A percentile compares a stretch with the other conserved stretches of the same genome.
Conservation (phyloP, 2,113 vertebrate genomes). For the Ascaphus truei region DNA sequence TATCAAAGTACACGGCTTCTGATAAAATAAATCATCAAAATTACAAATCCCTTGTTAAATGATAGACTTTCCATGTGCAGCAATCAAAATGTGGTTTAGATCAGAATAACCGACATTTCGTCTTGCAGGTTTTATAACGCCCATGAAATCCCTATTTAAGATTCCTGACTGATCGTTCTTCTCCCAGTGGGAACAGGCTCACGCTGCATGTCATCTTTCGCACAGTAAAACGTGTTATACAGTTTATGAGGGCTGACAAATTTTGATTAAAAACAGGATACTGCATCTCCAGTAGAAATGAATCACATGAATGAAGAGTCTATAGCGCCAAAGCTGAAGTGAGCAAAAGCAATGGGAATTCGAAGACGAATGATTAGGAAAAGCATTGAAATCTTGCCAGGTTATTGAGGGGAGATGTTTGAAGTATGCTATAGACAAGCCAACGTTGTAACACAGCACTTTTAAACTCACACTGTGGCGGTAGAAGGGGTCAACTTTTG, state of each 20-base stretch:
- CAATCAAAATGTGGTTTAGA: constrained; percentile 8
- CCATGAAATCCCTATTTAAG: constrained; percentile 11
- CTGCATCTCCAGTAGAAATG: constrained; percentile 64
- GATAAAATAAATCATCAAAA: background rate
- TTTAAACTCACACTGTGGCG: constrained; percentile 95
- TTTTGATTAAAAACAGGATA: constrained; percentile 64
- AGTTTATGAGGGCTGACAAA: constrained; percentile 39
- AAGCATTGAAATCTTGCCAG: constrained; percentile 41
- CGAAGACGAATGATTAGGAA: constrained; percentile 53
- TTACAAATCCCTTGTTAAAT: constrained; percentile 8
- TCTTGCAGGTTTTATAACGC: constrained; percentile 18
- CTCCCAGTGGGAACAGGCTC: constrained; percentile 15
- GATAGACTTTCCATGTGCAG: constrained; percentile 9
- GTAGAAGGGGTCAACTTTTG: constrained; percentile 99
- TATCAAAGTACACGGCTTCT: no score
- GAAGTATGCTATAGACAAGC: constrained; percentile 53
- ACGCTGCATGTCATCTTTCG: constrained; percentile 33
- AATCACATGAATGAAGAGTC: constrained; percentile 58
- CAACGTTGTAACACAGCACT: constrained; percentile 48
- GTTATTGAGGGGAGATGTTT: constrained; percentile 47
- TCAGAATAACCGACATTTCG: constrained; percentile 11
- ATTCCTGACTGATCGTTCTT: constrained; percentile 7
- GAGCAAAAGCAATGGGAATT: constrained; percentile 51
- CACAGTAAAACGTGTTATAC: constrained; percentile 36
- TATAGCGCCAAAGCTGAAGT: constrained; percentile 46